Evolutionary conservation across 1,140 invertebrate genomes (phyloP).

Genomic region (Bombus impatiens): DNA sequence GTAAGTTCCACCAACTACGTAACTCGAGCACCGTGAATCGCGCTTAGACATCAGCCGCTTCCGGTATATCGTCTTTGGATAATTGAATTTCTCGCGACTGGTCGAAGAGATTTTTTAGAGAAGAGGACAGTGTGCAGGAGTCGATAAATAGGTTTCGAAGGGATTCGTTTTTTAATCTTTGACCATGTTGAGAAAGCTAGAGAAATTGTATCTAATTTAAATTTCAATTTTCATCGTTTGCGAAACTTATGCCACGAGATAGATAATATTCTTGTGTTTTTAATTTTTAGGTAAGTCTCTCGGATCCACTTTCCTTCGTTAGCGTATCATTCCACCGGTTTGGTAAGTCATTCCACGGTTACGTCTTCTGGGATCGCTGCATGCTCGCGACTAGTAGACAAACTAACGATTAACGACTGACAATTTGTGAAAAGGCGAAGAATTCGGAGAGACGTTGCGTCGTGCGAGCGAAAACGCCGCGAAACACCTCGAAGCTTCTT

Average conservation of each 20-base stretch:
- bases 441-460: no score
- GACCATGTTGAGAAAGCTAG: no score
- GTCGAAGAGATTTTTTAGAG: background rate
- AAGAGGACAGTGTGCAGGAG: no score
- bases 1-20: background rate
- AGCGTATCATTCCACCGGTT: no score
- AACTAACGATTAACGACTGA: no score
- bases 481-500: no score
- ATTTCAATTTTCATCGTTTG: background rate
- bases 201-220: background rate
- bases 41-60: background rate
- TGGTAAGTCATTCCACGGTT: slow-evolving; percentile 13
- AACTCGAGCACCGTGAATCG: background rate
- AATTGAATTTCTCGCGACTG: background rate
- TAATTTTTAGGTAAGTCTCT: slow-evolving; percentile 32
- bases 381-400: background rate
- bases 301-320: background rate
- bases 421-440: rapidly evolving
- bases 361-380: background rate
- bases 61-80: background rate
- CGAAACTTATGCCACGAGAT: background rate
- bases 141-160: background rate
- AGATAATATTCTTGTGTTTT: no score
- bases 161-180: background rate
- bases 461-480: no score